Base-by-base conservation (phyloP, 2,113 vertebrate genomes). In the Acrocephalus arundinaceus region DNA sequence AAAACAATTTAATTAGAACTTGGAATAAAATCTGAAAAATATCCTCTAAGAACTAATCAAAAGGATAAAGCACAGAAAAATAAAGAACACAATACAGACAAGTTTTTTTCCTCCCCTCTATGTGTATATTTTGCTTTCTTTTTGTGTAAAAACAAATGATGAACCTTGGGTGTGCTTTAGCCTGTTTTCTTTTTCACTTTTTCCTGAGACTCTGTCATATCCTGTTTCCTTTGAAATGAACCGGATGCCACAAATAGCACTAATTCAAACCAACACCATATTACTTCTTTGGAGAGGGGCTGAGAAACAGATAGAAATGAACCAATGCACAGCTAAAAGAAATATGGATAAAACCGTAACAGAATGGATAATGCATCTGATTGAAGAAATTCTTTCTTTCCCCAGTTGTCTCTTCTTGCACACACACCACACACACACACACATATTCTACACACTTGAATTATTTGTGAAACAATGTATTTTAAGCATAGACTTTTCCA, bases 381-480 rank as follows among this genome's bases (percentile, higher is more conserved):
- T 43, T 94, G 91, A 71, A 95, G 89, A 96, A 97, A 94, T 93
- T 79, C 72, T 80, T 72, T 91, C 89, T 95, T 82, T 65, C 49
- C 22, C 41, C 48, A 79, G 41, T 94, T 89, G 35, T 80, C 15
- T 65, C 35, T 95, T 43, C 51, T 85, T 35, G 35, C 35, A 35
- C 35, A 35, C 35, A 35, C 35, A 35, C 39, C 48, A 73, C 30
- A 79, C 48, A 86, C 24, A 51, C 33, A 90, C 46, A 52, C 14
- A 66, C 49, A 31, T 21, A 81, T 91, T 91, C 94, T 94, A 92
- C 79, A 94, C 58, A 92, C 85, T 96, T 93, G 88, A 95, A 97
- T 98, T 97, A 97, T 98, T 98, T 97, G 95, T 97, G 96, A 97
- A 98, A 97, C 41, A 66, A 76, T 93, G 31, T 97, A 91, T 98